Percentiles rank a stretch among this genome's conserved stretches.
phyloP scores from a whole-genome alignment of 1,140 invertebrate genomes.

The Camponotus pennsylvanicus region DNA sequence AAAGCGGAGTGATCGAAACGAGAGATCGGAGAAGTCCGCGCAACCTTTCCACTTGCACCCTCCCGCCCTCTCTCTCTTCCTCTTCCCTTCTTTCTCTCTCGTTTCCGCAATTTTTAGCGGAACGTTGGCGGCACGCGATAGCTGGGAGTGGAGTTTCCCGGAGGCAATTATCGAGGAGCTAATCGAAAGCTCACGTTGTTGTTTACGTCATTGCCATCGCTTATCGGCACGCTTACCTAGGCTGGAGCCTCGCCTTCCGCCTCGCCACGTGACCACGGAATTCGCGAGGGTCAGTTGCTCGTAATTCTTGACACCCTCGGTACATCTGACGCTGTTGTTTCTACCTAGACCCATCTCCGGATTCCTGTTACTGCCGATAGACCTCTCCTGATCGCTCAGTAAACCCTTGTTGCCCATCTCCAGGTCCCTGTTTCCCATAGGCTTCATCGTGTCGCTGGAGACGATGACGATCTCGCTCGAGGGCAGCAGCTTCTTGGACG shows the following conservation, averaged over 20 bases:
- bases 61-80: neutral
- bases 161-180: constrained; percentile 47
- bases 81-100: neutral
- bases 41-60: constrained; percentile 5
- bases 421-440: constrained; percentile 57
- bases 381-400: neutral
- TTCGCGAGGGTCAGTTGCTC: constrained; percentile 62
- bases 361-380: neutral
- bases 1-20: constrained; percentile 40
- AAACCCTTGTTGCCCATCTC: constrained; percentile 66
- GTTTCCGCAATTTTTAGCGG: constrained; percentile 46
- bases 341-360: constrained; percentile 60
- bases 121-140: constrained; percentile 45
- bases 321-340: constrained; percentile 49
- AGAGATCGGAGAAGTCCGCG: neutral
- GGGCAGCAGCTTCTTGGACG: constrained; percentile 83
- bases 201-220: constrained; percentile 35
- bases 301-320: constrained; percentile 16
- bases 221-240: constrained; percentile 73
- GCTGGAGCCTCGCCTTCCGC: constrained; percentile 79
- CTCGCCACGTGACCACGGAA: constrained; percentile 81
- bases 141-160: constrained; percentile 9
- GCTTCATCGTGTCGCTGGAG: constrained; percentile 82
- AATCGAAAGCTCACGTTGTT: constrained; percentile 39
- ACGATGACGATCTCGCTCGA: constrained; percentile 87